These are phyloP conservation scores for Thaumatotibia leucotreta DNA, from an alignment of 1,140 invertebrate genomes.

Conservation along the genomic window DNA sequence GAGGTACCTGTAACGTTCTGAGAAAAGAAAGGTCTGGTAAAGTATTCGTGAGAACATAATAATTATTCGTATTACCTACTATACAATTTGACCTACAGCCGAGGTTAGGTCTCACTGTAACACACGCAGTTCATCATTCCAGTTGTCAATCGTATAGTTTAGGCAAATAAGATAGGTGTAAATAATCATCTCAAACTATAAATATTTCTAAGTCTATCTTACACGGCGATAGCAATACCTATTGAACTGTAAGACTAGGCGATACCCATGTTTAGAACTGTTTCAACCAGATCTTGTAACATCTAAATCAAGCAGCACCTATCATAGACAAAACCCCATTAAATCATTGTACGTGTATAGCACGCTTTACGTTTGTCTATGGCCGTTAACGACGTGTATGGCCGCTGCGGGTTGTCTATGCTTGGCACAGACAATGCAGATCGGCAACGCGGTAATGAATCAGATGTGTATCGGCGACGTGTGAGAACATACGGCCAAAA, in stretches of 20 bases:
- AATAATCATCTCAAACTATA: neutral
- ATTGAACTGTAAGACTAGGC: neutral
- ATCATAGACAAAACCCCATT: conserved; percentile 7
- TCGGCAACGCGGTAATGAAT: conserved; percentile 65
- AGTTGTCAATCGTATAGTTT: too few relatives aligned
- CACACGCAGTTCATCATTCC: too few relatives aligned
- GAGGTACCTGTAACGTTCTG: too few relatives aligned
- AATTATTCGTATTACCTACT: too few relatives aligned
- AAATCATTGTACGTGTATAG: conserved; percentile 10
- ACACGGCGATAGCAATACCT: neutral
- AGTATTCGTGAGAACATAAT: too few relatives aligned
- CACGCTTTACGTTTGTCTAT: conserved; percentile 11
- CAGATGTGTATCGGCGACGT: conserved; percentile 73
- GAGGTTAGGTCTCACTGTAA: too few relatives aligned
- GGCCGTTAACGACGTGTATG: conserved; percentile 19
- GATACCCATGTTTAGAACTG: conserved; percentile 2
- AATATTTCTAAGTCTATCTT: neutral
- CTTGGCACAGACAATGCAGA: conserved; percentile 47
- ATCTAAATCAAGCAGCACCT: conserved; percentile 13
- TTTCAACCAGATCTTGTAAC: neutral
- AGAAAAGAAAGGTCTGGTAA: too few relatives aligned
- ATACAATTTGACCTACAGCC: too few relatives aligned
- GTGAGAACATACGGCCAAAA: conserved; percentile 74
- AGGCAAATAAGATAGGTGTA: too few relatives aligned
- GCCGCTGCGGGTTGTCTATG: conserved; percentile 24